Evolutionary conservation across 1,140 invertebrate genomes (phyloP).

Genomic region (Teleopsis dalmanni): DNA sequence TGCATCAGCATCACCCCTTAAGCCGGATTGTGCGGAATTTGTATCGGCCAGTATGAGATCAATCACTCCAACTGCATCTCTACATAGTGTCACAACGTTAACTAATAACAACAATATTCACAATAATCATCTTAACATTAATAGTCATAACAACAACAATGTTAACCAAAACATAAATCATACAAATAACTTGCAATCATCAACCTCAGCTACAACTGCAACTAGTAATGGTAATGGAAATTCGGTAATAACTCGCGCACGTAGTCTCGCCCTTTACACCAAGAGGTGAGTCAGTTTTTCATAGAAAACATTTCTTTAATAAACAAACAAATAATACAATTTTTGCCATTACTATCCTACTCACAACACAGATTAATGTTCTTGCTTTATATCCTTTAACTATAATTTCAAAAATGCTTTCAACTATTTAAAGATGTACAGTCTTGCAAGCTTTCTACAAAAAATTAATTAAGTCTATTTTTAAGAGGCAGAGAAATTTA

Average conservation of each 20-base stretch:
- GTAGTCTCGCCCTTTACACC: constrained; percentile 40
- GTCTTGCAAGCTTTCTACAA: no score
- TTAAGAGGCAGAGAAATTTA: no score
- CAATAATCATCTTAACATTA: constrained; percentile 22
- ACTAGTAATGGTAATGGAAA: constrained; percentile 2
- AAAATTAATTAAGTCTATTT: no score
- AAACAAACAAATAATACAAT: no score
- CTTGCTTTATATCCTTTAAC: no score
- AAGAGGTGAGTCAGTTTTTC: constrained; percentile 45
- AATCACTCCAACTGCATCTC: neutral
- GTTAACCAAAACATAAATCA: constrained; percentile 17
- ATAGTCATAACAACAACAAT: constrained; percentile 24
- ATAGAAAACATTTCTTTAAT: no score
- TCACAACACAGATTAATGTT: no score
- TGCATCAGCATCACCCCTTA: constrained; percentile 2
- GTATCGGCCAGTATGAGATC: no score
- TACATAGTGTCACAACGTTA: neutral
- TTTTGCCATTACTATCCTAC: no score
- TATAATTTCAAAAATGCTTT: no score
- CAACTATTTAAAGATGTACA: no score
- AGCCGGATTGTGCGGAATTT: no score
- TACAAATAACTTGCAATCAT: constrained; percentile 11
- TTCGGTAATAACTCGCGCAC: constrained; percentile 30
- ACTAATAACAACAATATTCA: constrained; percentile 13
- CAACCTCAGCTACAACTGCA: constrained; percentile 8